phyloP scores from a whole-genome alignment of 2,888 invertebrate genomes.

The Agriopis marginaria region DNA sequence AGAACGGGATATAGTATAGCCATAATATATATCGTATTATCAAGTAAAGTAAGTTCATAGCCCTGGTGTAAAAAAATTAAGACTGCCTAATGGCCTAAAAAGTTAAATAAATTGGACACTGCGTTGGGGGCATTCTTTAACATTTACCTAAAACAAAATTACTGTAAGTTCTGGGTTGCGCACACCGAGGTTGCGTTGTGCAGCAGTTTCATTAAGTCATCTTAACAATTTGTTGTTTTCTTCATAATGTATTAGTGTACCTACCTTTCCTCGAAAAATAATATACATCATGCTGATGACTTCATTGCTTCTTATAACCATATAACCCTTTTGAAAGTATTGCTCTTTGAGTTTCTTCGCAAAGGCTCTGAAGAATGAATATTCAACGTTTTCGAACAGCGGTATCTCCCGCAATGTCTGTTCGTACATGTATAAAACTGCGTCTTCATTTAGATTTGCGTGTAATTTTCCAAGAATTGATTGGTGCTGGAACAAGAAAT shows the following conservation, averaged over 20 bases:
- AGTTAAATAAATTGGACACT: too few relatives aligned
- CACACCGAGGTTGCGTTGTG: too few relatives aligned
- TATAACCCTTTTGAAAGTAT: constrained; percentile 80
- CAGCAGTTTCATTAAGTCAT: too few relatives aligned
- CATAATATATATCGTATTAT: too few relatives aligned
- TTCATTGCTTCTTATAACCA: constrained; percentile 77
- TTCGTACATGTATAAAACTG: constrained; percentile 83
- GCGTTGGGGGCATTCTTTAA: too few relatives aligned
- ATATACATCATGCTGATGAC: constrained; percentile 77
- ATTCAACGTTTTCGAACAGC: constrained; percentile 81
- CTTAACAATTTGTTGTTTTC: too few relatives aligned
- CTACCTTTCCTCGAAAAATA: constrained; percentile 81
- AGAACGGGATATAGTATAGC: too few relatives aligned
- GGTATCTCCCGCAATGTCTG: constrained; percentile 83
- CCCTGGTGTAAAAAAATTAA: too few relatives aligned
- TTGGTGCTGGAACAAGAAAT: constrained; percentile 68
- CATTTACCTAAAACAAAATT: too few relatives aligned
- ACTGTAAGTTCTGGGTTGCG: too few relatives aligned
- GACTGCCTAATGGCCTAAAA: too few relatives aligned
- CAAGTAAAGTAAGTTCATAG: too few relatives aligned
- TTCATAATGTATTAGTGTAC: constrained; percentile 47
- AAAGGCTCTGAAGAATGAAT: constrained; percentile 83
- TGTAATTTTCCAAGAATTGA: constrained; percentile 80
- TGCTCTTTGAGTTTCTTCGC: constrained; percentile 78
- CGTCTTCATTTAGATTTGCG: constrained; percentile 84